These are phyloP conservation scores for Argyrosomus japonicus DNA, from an alignment of 2,113 vertebrate species.

Conservation along the genomic window DNA sequence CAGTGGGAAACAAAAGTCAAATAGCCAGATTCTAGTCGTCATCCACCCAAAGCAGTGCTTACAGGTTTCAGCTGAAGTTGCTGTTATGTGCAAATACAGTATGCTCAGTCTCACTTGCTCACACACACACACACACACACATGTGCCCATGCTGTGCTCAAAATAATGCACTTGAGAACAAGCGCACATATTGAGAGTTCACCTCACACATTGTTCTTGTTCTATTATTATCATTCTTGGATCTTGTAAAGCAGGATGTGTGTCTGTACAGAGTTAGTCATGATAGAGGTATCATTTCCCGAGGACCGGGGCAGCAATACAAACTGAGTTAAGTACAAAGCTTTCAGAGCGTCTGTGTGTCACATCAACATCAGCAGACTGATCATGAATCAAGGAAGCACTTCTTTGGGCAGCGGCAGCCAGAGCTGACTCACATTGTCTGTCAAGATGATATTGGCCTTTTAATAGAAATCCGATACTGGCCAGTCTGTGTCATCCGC, in stretches of 20 bases:
- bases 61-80: background rate
- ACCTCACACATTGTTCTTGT: conserved; percentile 28
- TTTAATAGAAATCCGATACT: conserved; percentile 46
- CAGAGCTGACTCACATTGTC: conserved; percentile 1
- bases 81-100: conserved; percentile 22
- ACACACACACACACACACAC: background rate
- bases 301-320: background rate
- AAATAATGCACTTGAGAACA: background rate
- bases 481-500: conserved; percentile 25
- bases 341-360: background rate
- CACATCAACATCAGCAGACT: conserved; percentile 60
- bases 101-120: background rate
- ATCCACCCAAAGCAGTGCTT: conserved; percentile 23
- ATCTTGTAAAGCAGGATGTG: conserved; percentile 7
- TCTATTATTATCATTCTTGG: conserved; percentile 17
- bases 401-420: conserved; percentile 4
- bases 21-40: conserved; percentile 30
- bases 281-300: conserved; percentile 2
- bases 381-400: background rate
- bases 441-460: conserved; percentile 24
- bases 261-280: background rate
- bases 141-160: background rate
- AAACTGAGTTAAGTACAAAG: background rate
- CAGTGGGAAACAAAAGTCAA: conserved; percentile 43
- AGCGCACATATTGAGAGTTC: background rate